phyloP scores from a whole-genome alignment of 2,113 vertebrate genomes.

The Porphyrio hochstetteri region DNA sequence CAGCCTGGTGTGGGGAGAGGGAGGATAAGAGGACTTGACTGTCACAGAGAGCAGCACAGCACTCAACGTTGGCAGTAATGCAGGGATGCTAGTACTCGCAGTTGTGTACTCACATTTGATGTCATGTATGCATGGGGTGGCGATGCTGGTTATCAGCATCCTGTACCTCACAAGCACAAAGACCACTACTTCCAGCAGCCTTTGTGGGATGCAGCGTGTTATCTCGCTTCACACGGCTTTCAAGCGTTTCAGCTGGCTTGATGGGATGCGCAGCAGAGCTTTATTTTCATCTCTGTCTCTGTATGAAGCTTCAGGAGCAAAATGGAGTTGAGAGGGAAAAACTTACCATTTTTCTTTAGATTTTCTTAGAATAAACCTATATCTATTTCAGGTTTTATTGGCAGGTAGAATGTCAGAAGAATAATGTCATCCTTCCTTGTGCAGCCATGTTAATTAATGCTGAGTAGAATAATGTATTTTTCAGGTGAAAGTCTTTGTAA shows the following conservation, averaged over 20 bases:
- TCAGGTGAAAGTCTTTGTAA: not conserved
- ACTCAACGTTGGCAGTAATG: accelerated
- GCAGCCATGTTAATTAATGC: not conserved
- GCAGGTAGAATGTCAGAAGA: not conserved
- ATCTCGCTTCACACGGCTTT: not conserved
- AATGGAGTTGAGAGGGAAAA: not conserved
- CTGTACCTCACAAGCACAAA: not conserved
- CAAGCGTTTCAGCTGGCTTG: not conserved
- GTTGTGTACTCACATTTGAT: accelerated
- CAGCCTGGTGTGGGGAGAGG: accelerated
- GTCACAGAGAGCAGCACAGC: accelerated
- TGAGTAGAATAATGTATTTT: not conserved
- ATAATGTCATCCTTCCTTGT: not conserved
- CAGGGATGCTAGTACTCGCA: not conserved
- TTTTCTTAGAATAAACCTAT: not conserved
- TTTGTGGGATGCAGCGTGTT: not conserved
- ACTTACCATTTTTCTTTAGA: not conserved
- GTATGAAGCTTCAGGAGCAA: not conserved
- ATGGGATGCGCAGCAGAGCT: not conserved
- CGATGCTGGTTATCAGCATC: not conserved
- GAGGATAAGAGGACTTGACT: accelerated
- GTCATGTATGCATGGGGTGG: accelerated
- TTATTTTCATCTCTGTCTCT: not conserved
- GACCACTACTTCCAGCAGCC: not conserved
- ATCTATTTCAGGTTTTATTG: not conserved